A percentile compares a stretch with the other conserved stretches of the same genome.
These are phyloP conservation scores for Thymelicus lineola DNA, from an alignment of 2,888 invertebrate genomes.

Conservation along the genomic window DNA sequence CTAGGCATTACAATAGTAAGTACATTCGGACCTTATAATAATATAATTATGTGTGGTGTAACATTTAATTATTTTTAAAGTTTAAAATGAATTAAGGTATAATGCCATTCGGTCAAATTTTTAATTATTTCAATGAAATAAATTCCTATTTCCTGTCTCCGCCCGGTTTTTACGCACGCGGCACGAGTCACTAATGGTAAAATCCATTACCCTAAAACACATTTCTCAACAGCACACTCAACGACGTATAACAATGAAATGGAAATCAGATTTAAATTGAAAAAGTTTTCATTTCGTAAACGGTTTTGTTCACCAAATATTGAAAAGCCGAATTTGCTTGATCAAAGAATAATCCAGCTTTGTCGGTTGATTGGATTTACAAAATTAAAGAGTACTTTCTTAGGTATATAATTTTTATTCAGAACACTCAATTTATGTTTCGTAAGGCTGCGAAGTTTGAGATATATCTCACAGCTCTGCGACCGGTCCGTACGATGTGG, in stretches of 20 bases:
- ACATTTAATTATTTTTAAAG: too few species aligned
- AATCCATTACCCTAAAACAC: conserved; percentile 20
- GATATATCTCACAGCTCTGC: conserved; percentile 25
- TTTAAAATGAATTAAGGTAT: too few species aligned
- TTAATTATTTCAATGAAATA: too few species aligned
- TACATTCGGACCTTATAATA: too few species aligned
- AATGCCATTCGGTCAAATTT: too few species aligned
- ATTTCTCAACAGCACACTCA: conserved; percentile 6
- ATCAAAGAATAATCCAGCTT: conserved; percentile 20
- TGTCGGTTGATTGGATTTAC: conserved; percentile 33
- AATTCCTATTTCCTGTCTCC: too few species aligned
- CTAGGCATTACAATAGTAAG: too few species aligned
- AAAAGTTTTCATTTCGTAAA: conserved; percentile 30
- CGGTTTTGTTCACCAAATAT: conserved; percentile 16
- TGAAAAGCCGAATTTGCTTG: conserved; percentile 24
- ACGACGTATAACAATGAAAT: conserved; percentile 13
- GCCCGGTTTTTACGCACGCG: too few species aligned
- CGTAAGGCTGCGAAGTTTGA: conserved; percentile 22
- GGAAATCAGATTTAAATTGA: conserved; percentile 14
- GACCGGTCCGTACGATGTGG: conserved; percentile 31
- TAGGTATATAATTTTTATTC: conserved; percentile 26
- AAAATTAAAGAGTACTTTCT: conserved; percentile 5
- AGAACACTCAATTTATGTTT: conserved; percentile 21
- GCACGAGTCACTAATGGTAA: neutral
- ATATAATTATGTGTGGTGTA: too few species aligned